Evolutionary conservation across 2,113 vertebrate species (phyloP).

Genomic region (Synodontis membranacea): DNA sequence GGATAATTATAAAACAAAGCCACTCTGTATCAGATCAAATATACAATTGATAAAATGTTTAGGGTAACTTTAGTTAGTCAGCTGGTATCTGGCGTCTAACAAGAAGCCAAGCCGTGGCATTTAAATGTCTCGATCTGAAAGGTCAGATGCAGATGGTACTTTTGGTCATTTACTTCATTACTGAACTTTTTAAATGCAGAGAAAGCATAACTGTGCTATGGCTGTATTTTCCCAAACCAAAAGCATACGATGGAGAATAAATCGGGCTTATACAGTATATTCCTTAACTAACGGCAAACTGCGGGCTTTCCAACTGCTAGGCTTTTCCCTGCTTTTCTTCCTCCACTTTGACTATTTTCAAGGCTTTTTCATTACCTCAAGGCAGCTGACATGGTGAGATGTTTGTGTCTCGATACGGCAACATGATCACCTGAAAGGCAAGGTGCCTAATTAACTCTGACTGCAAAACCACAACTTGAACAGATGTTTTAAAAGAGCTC

Average conservation of each 20-base stretch:
- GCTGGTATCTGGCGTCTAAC: background rate
- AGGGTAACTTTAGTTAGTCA: background rate
- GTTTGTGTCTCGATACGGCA: constrained; percentile 35
- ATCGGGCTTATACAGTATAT: background rate
- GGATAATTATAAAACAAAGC: background rate
- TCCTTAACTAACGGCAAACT: background rate
- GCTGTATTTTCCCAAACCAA: background rate
- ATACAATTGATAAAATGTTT: background rate
- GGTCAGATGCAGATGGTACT: background rate
- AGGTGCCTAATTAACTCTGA: constrained; percentile 52
- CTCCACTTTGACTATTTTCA: constrained; percentile 36
- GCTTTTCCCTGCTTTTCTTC: too few relatives aligned
- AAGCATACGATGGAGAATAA: background rate
- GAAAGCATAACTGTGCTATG: background rate
- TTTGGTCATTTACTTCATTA: background rate
- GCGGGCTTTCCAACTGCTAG: too few relatives aligned
- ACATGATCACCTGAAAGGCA: constrained; percentile 50
- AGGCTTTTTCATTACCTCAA: constrained; percentile 36
- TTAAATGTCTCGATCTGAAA: constrained; percentile 13
- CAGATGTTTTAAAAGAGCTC: constrained; percentile 48
- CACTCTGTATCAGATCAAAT: background rate
- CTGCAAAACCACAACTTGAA: constrained; percentile 31
- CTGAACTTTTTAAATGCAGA: background rate
- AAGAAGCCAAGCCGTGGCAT: background rate
- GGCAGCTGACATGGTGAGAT: constrained; percentile 25